A percentile compares a stretch with the other conserved stretches of the same genome.
Evolutionary conservation across 2,888 invertebrate genomes (phyloP).

Genomic region (Nycteola revayana): DNA sequence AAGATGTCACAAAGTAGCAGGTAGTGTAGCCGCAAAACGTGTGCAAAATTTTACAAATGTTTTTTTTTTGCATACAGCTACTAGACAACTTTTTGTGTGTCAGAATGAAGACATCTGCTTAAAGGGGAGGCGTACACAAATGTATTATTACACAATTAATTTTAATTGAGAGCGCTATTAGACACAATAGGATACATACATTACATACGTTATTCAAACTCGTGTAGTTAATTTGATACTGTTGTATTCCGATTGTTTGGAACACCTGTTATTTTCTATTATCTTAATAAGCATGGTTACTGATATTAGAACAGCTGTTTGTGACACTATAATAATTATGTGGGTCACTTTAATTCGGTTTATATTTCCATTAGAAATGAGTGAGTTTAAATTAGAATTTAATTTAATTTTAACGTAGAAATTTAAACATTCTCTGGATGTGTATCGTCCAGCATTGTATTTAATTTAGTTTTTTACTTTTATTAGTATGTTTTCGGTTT

Average conservation of each 20-base stretch:
- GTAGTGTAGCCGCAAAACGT: constrained; percentile 65
- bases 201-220: constrained; percentile 18
- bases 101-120: constrained; percentile 60
- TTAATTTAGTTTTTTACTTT: no score
- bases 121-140: constrained; percentile 24
- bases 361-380: no score
- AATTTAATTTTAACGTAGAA: no score
- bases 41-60: constrained; percentile 66
- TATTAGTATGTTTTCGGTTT: no score
- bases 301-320: neutral
- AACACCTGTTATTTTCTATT: constrained; percentile 20
- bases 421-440: no score
- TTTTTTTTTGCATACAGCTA: constrained; percentile 62
- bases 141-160: constrained; percentile 26
- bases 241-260: constrained; percentile 6
- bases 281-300: constrained; percentile 4
- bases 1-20: constrained; percentile 79
- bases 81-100: constrained; percentile 50
- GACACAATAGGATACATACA: constrained; percentile 10
- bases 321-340: no score
- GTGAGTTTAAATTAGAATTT: no score
- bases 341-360: no score
- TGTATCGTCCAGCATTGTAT: no score
- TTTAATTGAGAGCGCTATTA: constrained; percentile 25
- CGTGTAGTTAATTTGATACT: constrained; percentile 13